phyloP scores from a whole-genome alignment of 2,888 invertebrate genomes.

The Lysandra bellargus region DNA sequence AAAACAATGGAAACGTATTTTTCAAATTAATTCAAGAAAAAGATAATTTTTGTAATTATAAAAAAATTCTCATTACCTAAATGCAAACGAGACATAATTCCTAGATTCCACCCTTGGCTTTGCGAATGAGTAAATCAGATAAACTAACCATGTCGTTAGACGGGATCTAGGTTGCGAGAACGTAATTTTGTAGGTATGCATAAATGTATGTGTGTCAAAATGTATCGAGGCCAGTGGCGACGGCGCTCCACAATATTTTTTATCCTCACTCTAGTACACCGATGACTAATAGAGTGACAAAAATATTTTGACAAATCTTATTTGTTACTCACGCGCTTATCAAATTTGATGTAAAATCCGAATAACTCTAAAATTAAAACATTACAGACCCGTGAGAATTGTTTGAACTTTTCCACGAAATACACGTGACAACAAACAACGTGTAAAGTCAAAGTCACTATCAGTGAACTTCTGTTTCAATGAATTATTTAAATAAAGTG shows the following conservation, averaged over 20 bases:
- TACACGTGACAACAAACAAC: constrained; percentile 14
- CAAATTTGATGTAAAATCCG: not conserved
- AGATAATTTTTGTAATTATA: not conserved
- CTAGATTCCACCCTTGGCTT: constrained; percentile 34
- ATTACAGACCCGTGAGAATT: constrained; percentile 1
- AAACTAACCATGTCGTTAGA: constrained; percentile 65
- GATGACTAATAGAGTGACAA: not conserved
- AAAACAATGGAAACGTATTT: not conserved
- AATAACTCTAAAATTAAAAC: constrained; percentile 5
- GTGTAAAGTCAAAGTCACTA: constrained; percentile 19
- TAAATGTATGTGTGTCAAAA: constrained; percentile 60
- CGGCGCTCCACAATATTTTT: constrained; percentile 47
- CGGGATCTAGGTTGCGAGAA: constrained; percentile 71
- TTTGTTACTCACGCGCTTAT: not conserved
- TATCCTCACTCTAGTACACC: constrained; percentile 37
- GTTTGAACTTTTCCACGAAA: constrained; percentile 19
- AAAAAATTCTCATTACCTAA: not conserved
- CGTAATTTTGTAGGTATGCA: constrained; percentile 62
- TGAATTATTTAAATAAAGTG: not conserved
- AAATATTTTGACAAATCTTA: constrained; percentile 16
- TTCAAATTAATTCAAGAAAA: not conserved
- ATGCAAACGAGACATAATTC: not conserved
- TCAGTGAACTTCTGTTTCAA: constrained; percentile 7
- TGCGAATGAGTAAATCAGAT: constrained; percentile 51
- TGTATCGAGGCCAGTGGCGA: constrained; percentile 54